phyloP scores from a whole-genome alignment of 1,140 invertebrate species.

The Drosophila azteca region DNA sequence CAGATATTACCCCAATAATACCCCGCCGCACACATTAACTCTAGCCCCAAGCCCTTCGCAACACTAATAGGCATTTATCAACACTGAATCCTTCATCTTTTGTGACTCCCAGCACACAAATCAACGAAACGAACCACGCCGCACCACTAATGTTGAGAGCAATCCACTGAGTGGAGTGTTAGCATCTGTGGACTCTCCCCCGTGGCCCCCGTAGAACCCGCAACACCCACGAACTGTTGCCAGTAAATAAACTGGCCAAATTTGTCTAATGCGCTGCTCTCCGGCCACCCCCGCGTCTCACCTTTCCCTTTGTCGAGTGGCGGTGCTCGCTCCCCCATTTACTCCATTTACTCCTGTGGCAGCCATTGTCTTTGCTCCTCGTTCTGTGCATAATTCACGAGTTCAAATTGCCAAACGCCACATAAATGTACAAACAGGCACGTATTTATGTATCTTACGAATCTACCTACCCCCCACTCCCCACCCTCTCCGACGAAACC shows the following conservation, averaged over 20 bases:
- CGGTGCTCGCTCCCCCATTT: not conserved
- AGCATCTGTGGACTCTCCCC: constrained; percentile 33
- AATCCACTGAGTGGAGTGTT: constrained; percentile 37
- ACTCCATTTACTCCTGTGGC: constrained; percentile 1
- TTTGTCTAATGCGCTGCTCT: constrained; percentile 44
- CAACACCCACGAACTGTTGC: constrained; percentile 21
- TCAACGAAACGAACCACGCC: constrained; percentile 1
- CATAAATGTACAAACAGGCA: constrained; percentile 60
- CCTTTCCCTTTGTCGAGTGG: constrained; percentile 4
- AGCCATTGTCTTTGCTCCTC: constrained; percentile 40
- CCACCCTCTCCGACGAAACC: too few species aligned
- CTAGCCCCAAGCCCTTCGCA: too few species aligned
- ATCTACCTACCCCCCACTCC: not conserved
- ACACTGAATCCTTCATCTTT: too few species aligned
- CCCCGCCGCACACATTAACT: too few species aligned
- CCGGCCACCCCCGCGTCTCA: not conserved
- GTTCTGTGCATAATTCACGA: constrained; percentile 64
- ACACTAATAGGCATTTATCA: too few species aligned
- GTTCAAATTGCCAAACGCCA: constrained; percentile 64
- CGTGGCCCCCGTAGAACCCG: not conserved
- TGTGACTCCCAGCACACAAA: constrained; percentile 11
- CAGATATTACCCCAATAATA: too few species aligned
- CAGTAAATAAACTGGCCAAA: constrained; percentile 57
- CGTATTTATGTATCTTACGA: constrained; percentile 61
- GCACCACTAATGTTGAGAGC: not conserved